Base-by-base conservation (phyloP, 2,113 vertebrate genomes). In the Tachuris rubrigastra region DNA sequence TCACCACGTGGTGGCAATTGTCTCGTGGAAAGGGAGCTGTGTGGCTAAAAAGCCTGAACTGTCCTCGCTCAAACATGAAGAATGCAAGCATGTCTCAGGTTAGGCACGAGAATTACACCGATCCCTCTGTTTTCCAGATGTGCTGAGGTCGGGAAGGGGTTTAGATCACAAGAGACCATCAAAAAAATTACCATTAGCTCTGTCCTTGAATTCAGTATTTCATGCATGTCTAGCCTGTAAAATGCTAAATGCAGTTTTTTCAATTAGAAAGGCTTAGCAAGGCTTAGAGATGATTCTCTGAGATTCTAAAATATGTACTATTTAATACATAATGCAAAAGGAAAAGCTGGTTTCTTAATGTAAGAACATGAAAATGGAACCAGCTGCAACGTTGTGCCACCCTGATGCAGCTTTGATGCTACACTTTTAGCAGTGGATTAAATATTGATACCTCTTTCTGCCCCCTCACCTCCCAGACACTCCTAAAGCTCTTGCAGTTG, bases 381-480 rank as follows among this genome's bases (percentile, higher is more conserved):
- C 46, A 94, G 78, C 75, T 78, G 65, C 73, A 74, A 35, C 1
- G 30, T 84, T 85, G 66, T 93, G 92, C 65, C 81, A 73, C 87
- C 91, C 94, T 96, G 90, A 88, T 84, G 93, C 83, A 89, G 83
- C 79, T 87, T 93, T 85, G 67, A 73, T 66, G 91, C 62, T 93
- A 41, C 73, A 30, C 94, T 94, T 96, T 96, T 92, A 95, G 86
- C 44, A 84, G 83, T 47, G 93, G 83, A 93, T 97, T 90, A 97
- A 97, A 97, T 96, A 97, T 92, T 97, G 88, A 93, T 97, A 78
- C 58, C 63, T 90, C 41, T 76, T 89, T 74, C 44, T 84, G n/a
- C 52, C 37, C 52, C 24, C 88, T 77, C 83, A 88, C 86, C 75
- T 85, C 91, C 89, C 68, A 81, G 31, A 35, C 30, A 27, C 92